Percentiles rank a stretch among this genome's conserved stretches.
Evolutionary conservation across 92 coral and sea anemone genomes (phyloP).

Genomic region (Porites rus): DNA sequence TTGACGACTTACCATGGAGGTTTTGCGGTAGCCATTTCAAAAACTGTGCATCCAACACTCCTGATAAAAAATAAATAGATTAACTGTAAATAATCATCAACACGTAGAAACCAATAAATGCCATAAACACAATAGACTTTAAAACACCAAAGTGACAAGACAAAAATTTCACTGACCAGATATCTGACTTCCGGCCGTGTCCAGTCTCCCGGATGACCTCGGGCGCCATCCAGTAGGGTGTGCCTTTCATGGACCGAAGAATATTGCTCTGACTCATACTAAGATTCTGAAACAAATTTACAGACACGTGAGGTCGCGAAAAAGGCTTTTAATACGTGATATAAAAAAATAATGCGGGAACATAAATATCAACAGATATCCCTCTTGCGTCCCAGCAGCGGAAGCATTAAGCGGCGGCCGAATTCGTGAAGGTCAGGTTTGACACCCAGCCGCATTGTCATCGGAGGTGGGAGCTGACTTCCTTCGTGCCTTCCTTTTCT

Average conservation of each 20-base stretch:
- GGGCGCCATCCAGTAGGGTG: slow-evolving; percentile 99
- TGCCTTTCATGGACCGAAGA: slow-evolving; percentile 97
- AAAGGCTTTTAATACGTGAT: neutral
- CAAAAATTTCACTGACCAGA: slow-evolving; percentile 73
- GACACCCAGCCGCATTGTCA: too few relatives aligned
- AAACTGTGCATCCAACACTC: slow-evolving; percentile 98
- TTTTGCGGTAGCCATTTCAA: slow-evolving; percentile 94
- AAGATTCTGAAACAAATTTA: slow-evolving; percentile 70
- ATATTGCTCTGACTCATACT: slow-evolving; percentile 92
- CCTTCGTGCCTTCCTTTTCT: too few relatives aligned
- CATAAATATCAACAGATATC: neutral
- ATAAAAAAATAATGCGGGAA: neutral
- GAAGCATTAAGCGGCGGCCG: too few relatives aligned
- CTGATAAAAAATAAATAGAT: slow-evolving; percentile 36
- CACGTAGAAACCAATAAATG: neutral
- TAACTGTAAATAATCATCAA: neutral
- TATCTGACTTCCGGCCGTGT: slow-evolving; percentile 96
- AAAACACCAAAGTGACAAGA: neutral
- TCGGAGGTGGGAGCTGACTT: too few relatives aligned
- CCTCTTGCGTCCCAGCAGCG: too few relatives aligned
- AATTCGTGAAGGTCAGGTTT: too few relatives aligned
- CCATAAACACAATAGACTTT: neutral
- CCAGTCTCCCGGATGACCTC: slow-evolving; percentile 98
- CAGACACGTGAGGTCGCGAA: neutral
- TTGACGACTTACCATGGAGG: slow-evolving; percentile 86